Percentiles rank a stretch among this genome's conserved stretches.
Evolutionary conservation across 2,888 invertebrate genomes (phyloP).

Genomic region (Clunio marinus): DNA sequence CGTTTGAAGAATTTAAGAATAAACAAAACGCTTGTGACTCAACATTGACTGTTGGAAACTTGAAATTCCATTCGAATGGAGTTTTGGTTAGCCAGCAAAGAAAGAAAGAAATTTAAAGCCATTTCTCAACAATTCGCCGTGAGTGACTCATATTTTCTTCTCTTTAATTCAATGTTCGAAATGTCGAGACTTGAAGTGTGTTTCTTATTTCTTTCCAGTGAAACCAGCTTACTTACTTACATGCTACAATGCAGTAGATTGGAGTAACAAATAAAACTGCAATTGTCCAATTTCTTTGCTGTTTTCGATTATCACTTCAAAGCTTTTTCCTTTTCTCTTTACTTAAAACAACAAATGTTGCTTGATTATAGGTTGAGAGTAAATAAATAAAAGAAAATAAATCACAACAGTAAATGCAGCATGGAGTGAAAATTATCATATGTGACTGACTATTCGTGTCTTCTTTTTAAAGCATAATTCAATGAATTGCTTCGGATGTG

Average conservation of each 20-base stretch:
- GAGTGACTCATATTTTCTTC: background rate
- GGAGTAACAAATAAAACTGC: no score
- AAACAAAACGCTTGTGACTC: background rate
- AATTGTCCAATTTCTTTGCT: slow-evolving; percentile 1
- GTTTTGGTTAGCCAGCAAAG: background rate
- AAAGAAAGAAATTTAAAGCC: background rate
- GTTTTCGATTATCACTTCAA: background rate
- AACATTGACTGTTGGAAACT: background rate
- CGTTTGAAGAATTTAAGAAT: background rate
- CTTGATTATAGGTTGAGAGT: background rate
- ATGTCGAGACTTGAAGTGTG: no score
- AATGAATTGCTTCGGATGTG: slow-evolving; percentile 6
- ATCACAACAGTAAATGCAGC: background rate
- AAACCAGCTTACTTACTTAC: no score
- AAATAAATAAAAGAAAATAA: background rate
- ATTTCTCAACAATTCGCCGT: background rate
- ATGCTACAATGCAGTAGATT: no score
- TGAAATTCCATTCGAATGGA: background rate
- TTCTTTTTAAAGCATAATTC: no score
- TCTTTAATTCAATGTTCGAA: no score
- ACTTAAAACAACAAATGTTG: background rate
- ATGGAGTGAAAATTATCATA: slow-evolving; percentile 2
- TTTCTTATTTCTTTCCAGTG: background rate
- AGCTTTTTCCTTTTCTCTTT: background rate
- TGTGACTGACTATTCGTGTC: background rate